Percentiles rank a stretch among this genome's conserved stretches.
Evolutionary conservation across 37 sponge, comb jelly and placozoan species (phyloP).

Genomic region (Axinella damicornis): DNA sequence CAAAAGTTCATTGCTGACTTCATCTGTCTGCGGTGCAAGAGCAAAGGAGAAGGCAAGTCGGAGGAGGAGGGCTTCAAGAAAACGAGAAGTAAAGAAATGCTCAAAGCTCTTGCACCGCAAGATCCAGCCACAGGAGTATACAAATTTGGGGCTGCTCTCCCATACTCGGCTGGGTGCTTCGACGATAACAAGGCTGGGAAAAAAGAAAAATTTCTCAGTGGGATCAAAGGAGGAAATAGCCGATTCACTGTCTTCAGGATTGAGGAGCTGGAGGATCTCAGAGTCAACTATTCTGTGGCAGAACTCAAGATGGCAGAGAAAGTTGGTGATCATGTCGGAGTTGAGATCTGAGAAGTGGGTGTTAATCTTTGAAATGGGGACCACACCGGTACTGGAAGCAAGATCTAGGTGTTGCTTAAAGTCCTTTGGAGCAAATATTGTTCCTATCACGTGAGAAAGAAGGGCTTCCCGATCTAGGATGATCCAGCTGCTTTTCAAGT

Average conservation of each 20-base stretch:
- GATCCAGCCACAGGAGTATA: neutral
- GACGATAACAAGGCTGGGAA: neutral
- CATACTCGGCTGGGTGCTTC: neutral
- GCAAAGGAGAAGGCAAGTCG: too few relatives aligned
- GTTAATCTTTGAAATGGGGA: neutral
- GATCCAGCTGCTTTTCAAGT: neutral
- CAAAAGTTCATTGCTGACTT: too few relatives aligned
- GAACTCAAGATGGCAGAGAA: neutral
- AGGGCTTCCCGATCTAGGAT: neutral
- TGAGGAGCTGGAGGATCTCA: neutral
- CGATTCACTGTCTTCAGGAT: neutral
- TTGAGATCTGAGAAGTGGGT: neutral
- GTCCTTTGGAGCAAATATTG: conserved; percentile 1
- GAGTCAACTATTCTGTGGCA: neutral
- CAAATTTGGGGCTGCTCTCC: neutral
- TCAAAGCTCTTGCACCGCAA: neutral
- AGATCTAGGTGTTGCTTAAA: neutral
- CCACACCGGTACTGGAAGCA: neutral
- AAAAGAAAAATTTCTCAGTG: neutral
- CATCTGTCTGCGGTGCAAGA: too few relatives aligned
- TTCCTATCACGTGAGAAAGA: neutral
- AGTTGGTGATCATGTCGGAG: neutral
- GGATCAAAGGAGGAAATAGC: neutral
- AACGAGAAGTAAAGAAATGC: too few relatives aligned
- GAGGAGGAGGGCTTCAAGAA: too few relatives aligned